Conservation (phyloP, 2,113 vertebrate species). For the Corythornis madagascariensis region DNA sequence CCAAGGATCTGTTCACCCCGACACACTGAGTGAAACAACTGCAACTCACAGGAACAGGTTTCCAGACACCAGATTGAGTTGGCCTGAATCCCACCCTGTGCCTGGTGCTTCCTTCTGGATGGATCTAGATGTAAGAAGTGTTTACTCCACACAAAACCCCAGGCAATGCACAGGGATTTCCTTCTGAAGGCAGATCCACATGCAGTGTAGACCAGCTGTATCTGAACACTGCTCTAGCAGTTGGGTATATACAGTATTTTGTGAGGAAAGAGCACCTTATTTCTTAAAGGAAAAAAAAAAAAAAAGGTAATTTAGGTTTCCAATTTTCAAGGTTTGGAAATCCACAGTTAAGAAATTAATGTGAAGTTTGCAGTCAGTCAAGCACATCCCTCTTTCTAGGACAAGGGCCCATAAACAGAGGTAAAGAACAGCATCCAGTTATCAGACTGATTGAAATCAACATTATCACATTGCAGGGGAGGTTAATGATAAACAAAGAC, state of each 20-base stretch:
- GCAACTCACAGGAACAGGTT: neutral
- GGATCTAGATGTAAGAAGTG: neutral
- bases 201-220: neutral
- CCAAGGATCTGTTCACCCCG: neutral
- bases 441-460: neutral
- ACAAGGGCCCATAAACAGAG: neutral
- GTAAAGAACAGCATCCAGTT: neutral
- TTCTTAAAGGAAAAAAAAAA: neutral
- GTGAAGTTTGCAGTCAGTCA: neutral
- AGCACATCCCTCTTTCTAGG: fast-evolving
- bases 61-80: neutral
- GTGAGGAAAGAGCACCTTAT: neutral
- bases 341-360: neutral
- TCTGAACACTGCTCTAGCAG: neutral
- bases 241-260: neutral
- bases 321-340: neutral
- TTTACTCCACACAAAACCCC: neutral
- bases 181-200: neutral
- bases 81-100: neutral
- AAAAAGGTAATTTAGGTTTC: neutral
- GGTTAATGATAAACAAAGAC: neutral
- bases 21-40: neutral
- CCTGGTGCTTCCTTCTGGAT: constrained; percentile 9
- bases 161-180: neutral
- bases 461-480: neutral